A percentile compares a stretch with the other conserved stretches of the same genome.
Conservation (phyloP, 2,113 vertebrate genomes). For the Cololabis saira region DNA sequence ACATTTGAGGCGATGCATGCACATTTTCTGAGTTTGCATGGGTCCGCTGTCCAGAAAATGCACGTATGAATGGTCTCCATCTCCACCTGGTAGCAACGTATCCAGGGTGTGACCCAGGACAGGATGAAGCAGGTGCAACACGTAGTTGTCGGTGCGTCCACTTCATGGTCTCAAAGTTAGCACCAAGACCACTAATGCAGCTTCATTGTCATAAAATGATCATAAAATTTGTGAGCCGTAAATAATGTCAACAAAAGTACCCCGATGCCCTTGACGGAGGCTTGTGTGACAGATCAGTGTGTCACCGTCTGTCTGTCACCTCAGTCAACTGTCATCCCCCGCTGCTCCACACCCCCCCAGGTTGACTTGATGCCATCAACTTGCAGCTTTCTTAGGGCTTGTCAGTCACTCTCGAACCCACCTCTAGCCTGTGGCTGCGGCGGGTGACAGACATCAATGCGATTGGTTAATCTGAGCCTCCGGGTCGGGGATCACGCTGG, state of each 20-base stretch:
- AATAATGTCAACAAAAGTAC: slow-evolving; percentile 40
- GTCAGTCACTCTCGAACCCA: slow-evolving; percentile 57
- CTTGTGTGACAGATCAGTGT: slow-evolving; percentile 54
- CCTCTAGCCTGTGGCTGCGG: slow-evolving; percentile 26
- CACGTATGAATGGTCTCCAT: too few relatives aligned
- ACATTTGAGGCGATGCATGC: slow-evolving; percentile 1
- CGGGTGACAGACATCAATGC: slow-evolving; percentile 51
- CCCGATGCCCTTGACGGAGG: slow-evolving; percentile 57
- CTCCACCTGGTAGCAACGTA: too few relatives aligned
- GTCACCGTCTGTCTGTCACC: slow-evolving; percentile 53
- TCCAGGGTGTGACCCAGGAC: too few relatives aligned
- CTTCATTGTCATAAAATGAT: not conserved
- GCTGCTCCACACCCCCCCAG: slow-evolving; percentile 25
- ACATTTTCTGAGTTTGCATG: not conserved
- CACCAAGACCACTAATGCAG: not conserved
- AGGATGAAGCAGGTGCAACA: too few relatives aligned
- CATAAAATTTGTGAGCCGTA: not conserved
- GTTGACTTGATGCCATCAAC: slow-evolving; percentile 49
- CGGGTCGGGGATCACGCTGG: slow-evolving; percentile 14
- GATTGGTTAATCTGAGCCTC: slow-evolving; percentile 64
- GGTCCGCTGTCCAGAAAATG: too few relatives aligned
- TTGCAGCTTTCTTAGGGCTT: slow-evolving; percentile 42
- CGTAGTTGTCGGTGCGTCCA: too few relatives aligned
- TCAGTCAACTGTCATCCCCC: slow-evolving; percentile 49
- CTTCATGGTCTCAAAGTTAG: too few relatives aligned